Conservation (phyloP, 2,113 vertebrate species). For the Pelmatolapia mariae region DNA sequence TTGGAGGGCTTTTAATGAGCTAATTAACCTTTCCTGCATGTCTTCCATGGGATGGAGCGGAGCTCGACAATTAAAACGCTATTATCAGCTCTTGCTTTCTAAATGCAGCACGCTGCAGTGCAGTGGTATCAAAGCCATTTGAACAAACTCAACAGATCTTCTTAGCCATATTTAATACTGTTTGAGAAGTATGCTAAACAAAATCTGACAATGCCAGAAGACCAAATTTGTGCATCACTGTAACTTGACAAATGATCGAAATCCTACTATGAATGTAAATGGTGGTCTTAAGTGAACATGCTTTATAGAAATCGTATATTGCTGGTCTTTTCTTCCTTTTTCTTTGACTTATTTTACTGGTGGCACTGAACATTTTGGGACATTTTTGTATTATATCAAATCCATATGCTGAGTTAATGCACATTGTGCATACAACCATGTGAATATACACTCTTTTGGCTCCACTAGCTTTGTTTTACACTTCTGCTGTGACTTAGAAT, state of each 20-base stretch:
- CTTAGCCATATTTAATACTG: constrained; percentile 39
- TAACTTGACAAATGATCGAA: not conserved
- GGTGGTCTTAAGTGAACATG: not conserved
- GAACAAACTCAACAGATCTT: constrained; percentile 5
- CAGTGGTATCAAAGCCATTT: constrained; percentile 56
- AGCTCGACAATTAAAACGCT: constrained; percentile 24
- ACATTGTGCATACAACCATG: not conserved
- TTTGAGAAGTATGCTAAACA: not conserved
- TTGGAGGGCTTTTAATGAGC: constrained; percentile 49
- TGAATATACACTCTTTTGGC: not conserved
- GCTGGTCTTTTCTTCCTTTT: not conserved
- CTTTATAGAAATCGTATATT: not conserved
- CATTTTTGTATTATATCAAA: constrained; percentile 7
- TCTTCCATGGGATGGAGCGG: constrained; percentile 56
- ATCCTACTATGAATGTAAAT: constrained; percentile 41
- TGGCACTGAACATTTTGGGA: not conserved
- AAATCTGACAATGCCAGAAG: not conserved
- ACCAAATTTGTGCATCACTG: not conserved
- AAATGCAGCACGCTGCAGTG: constrained; percentile 36
- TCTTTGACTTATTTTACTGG: not conserved
- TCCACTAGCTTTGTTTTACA: not conserved
- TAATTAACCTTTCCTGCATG: constrained; percentile 54
- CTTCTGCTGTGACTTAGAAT: not conserved
- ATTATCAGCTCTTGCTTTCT: constrained; percentile 22
- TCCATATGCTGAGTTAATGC: not conserved